phyloP scores from a whole-genome alignment of 2,888 invertebrate genomes.

The Ptychoptera albimana region DNA sequence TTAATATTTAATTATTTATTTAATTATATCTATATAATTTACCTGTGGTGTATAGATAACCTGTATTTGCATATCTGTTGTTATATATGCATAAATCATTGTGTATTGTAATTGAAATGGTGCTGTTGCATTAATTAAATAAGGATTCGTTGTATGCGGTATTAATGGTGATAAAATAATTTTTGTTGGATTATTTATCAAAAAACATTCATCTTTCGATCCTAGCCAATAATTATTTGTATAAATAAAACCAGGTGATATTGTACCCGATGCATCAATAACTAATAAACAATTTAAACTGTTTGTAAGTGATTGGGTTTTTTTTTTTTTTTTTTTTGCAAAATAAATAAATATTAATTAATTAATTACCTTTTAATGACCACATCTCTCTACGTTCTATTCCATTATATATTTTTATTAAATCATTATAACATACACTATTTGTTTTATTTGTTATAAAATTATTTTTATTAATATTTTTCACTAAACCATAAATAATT shows the following conservation, averaged over 20 bases:
- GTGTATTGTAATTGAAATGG: constrained; percentile 29
- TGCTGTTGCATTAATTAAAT: constrained; percentile 22
- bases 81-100: constrained; percentile 27
- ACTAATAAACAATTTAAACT: too few relatives aligned
- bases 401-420: constrained; percentile 29
- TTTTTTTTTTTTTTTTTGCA: too few relatives aligned
- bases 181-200: neutral
- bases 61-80: constrained; percentile 30
- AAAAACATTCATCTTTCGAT: constrained; percentile 24
- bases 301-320: too few relatives aligned
- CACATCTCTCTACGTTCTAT: constrained; percentile 31
- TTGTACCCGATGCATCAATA: constrained; percentile 31
- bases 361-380: constrained; percentile 33
- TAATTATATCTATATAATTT: neutral
- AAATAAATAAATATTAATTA: neutral
- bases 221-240: constrained; percentile 35
- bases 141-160: constrained; percentile 23
- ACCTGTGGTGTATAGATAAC: constrained; percentile 27
- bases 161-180: constrained; percentile 1
- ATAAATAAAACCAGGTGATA: constrained; percentile 29
- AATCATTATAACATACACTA: constrained; percentile 23
- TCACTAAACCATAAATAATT: constrained; percentile 27
- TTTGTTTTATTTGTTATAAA: constrained; percentile 12
- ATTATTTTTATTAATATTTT: constrained; percentile 20
- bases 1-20: too few relatives aligned